phyloP scores from a whole-genome alignment of 1,140 invertebrate genomes.

The Pinna nobilis region DNA sequence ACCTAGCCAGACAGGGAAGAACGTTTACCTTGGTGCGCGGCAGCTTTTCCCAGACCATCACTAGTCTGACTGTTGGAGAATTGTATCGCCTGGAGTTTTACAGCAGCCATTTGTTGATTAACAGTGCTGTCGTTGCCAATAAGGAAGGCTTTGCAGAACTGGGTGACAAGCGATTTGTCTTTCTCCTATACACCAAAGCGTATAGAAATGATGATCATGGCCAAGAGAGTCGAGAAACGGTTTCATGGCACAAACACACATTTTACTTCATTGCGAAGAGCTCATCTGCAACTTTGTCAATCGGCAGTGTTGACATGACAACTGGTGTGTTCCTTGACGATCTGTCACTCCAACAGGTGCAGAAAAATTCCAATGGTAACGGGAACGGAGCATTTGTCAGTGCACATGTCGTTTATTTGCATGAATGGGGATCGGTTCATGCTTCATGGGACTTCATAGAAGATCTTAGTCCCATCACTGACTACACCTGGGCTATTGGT shows the following conservation, averaged over 20 bases:
- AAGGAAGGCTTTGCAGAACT: slow-evolving; percentile 44
- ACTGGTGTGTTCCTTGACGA: slow-evolving; percentile 43
- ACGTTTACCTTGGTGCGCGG: slow-evolving; percentile 34
- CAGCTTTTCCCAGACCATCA: slow-evolving; percentile 27
- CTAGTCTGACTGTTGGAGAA: neutral
- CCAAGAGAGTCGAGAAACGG: slow-evolving; percentile 1
- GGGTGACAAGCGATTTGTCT: slow-evolving; percentile 36
- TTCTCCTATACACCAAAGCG: slow-evolving; percentile 46
- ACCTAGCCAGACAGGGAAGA: slow-evolving; percentile 24
- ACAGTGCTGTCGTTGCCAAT: slow-evolving; percentile 13
- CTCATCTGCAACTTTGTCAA: neutral
- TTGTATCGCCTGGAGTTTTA: slow-evolving; percentile 40
- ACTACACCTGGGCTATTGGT: slow-evolving; percentile 60
- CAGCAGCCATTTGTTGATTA: slow-evolving; percentile 33
- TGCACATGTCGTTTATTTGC: slow-evolving; percentile 44
- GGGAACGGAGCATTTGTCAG: slow-evolving; percentile 22
- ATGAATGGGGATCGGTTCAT: slow-evolving; percentile 57
- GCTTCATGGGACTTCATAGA: slow-evolving; percentile 52
- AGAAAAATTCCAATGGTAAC: neutral
- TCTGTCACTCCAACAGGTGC: slow-evolving; percentile 35
- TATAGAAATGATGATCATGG: slow-evolving; percentile 32
- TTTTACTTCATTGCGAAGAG: slow-evolving; percentile 40
- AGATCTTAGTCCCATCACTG: slow-evolving; percentile 45
- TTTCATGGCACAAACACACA: slow-evolving; percentile 51
- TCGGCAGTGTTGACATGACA: slow-evolving; percentile 28